Percentiles rank a stretch among this genome's conserved stretches.
Evolutionary conservation across 2,797 vertebrate genomes (phyloP).

Genomic region (Neosilurus mollespiculum): DNA sequence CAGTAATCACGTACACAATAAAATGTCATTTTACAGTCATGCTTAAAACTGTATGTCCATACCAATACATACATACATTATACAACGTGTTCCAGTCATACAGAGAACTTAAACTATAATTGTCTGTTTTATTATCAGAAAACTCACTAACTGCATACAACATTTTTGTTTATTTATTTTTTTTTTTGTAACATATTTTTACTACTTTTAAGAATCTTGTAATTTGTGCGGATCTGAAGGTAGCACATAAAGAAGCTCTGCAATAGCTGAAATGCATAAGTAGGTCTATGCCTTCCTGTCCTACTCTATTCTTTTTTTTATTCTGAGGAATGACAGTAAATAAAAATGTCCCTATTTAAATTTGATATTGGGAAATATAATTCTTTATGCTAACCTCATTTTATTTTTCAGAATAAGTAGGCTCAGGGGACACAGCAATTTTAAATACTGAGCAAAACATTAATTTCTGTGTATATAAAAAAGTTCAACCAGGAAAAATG

Average conservation of each 20-base stretch:
- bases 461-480: neutral
- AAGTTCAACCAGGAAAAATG: neutral
- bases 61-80: neutral
- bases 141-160: neutral
- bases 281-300: neutral
- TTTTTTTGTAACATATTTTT: neutral
- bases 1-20: slow-evolving; percentile 1
- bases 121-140: neutral
- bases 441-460: neutral
- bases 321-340: neutral
- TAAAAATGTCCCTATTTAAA: neutral
- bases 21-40: neutral
- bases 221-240: neutral
- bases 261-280: neutral
- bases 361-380: neutral
- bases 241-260: neutral
- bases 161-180: neutral
- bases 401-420: neutral
- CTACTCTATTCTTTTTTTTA: too few relatives aligned
- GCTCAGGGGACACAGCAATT: neutral
- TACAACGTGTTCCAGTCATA: neutral
- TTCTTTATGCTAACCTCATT: neutral
- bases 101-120: neutral
- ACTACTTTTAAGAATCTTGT: neutral
- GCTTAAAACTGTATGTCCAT: neutral